Base-by-base conservation (phyloP, 2,888 invertebrate genomes). In the Drosophila rubida region DNA sequence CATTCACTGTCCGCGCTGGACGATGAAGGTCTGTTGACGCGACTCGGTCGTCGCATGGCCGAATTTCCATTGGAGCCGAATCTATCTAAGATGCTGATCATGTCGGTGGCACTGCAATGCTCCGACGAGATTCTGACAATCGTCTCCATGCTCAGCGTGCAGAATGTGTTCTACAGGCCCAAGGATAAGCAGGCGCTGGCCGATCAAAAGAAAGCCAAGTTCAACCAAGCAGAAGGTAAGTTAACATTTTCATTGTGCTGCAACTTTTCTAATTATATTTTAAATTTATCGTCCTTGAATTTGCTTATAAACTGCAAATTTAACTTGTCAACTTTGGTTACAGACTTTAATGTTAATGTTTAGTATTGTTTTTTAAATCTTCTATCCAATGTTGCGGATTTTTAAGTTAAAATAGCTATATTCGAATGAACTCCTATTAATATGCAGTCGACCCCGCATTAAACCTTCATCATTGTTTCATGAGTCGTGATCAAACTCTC, bases 31-130 rank as follows among this genome's bases (percentile, higher is more conserved):
- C 93, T 97, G 41, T 93, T 97, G 9, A 97, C 96, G 0, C 93
- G 97, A 35, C 93, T 97, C 0, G 97, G 97, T 0, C 93, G 97
- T 65, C 93, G 97, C 91, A 99, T 99, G 99, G 99, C 99, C 0
- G 99, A 99, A 92, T 99, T 99, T 91, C 99, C 99, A 0, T 92
- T 99, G 55, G 99, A 99, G 90, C 99, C 99, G 0, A 98, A 98
- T 92, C 93, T 99, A 22, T 97, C 98, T 0, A 99, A 99, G 93
- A 98, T 99, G 95, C 93, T 99, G 4, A 99, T 99, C 64, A 99
- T 99, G 99, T 99, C 99, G 0, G 99, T 99, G 0, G 97, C 99
- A 19, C 93, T 99, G 44, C 97, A 97, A 80, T 99, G 99, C 90
- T 98, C 98, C 0, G 99, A 99, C 91, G 99, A 99, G 93, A 97